phyloP scores from a whole-genome alignment of 2,113 vertebrate species.

The Gorsachius goisagi region DNA sequence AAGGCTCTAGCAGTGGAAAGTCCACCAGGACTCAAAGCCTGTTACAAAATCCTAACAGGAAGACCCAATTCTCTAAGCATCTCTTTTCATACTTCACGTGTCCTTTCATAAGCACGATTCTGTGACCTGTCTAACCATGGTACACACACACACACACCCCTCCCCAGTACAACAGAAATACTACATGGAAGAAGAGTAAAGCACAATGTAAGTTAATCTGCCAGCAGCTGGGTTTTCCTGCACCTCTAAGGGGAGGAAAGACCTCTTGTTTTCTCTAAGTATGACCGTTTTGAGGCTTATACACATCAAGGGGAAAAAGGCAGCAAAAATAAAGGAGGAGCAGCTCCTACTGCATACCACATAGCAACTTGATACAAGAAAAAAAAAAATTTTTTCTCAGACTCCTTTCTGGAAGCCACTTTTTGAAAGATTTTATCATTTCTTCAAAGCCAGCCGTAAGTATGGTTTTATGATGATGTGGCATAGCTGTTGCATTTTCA shows the following conservation, averaged over 20 bases:
- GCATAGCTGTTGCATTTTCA: background rate
- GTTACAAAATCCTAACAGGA: background rate
- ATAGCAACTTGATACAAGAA: background rate
- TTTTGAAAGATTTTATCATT: background rate
- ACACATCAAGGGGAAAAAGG: background rate
- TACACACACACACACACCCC: too few species aligned
- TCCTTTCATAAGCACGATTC: background rate
- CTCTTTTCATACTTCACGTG: background rate
- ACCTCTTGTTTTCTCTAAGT: background rate
- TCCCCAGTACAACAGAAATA: background rate
- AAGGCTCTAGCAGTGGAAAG: background rate
- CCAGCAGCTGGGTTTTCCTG: background rate
- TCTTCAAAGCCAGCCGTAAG: background rate
- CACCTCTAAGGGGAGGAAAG: background rate
- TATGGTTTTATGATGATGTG: background rate
- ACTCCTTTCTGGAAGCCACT: background rate
- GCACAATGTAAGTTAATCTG: background rate
- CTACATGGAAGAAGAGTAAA: background rate
- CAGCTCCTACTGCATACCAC: background rate
- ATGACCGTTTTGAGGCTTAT: background rate
- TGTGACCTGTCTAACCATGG: background rate
- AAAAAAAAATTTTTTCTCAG: background rate
- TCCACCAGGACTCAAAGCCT: background rate
- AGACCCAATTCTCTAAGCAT: background rate
- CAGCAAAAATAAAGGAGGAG: background rate